These are phyloP conservation scores for Drosophila neocordata DNA, from an alignment of 1,140 invertebrate species.

Conservation along the genomic window DNA sequence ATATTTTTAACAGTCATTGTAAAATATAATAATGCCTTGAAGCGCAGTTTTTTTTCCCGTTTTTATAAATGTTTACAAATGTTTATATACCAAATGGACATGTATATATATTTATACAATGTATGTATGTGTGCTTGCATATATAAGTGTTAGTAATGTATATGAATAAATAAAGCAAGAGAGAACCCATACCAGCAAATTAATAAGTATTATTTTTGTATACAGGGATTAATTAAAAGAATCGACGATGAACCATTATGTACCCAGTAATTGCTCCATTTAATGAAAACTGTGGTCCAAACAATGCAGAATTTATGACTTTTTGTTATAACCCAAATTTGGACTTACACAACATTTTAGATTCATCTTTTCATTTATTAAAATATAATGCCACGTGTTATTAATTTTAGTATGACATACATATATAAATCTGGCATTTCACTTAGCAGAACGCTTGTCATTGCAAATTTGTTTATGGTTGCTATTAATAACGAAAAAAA, in stretches of 20 bases:
- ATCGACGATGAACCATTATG: too few species aligned
- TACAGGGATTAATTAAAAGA: too few species aligned
- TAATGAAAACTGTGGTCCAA: too few species aligned
- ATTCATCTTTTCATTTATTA: background rate
- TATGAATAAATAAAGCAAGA: conserved; percentile 59
- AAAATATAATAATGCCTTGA: background rate
- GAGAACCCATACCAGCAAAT: conserved; percentile 47
- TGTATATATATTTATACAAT: too few species aligned
- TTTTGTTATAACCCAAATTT: too few species aligned
- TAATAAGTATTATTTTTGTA: background rate
- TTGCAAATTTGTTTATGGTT: background rate
- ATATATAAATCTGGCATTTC: background rate
- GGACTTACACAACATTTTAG: too few species aligned
- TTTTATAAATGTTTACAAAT: conserved; percentile 31
- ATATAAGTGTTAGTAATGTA: conserved; percentile 28
- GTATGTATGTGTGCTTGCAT: too few species aligned
- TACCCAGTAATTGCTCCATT: too few species aligned
- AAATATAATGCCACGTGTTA: background rate
- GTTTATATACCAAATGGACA: conserved; percentile 24
- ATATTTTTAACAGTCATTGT: conserved; percentile 7
- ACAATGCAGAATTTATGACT: too few species aligned
- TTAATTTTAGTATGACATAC: background rate
- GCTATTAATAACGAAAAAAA: too few species aligned
- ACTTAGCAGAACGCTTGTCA: background rate
- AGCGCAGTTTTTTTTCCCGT: background rate